These are phyloP conservation scores for Bucorvus abyssinicus DNA, from an alignment of 2,797 vertebrate genomes.

Conservation along the genomic window DNA sequence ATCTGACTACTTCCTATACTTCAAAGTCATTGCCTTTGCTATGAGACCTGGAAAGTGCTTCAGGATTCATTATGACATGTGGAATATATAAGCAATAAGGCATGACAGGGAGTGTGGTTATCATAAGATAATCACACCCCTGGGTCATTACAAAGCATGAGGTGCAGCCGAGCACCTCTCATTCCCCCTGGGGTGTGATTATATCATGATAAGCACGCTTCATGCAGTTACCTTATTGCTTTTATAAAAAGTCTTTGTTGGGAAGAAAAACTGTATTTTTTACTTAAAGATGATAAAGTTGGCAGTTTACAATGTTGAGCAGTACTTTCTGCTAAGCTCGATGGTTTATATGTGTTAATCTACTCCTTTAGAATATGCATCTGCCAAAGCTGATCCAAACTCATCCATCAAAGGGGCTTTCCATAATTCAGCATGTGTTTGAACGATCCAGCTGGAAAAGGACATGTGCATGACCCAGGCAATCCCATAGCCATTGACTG, in stretches of 20 bases:
- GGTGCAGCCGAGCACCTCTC: slow-evolving; percentile 69
- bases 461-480: background rate
- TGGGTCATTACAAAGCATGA: slow-evolving; percentile 81
- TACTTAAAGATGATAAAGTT: slow-evolving; percentile 73
- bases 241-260: slow-evolving; percentile 77
- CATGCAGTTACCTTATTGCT: slow-evolving; percentile 72
- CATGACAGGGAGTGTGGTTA: slow-evolving; percentile 79
- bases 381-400: slow-evolving; percentile 52
- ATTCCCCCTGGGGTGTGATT: slow-evolving; percentile 78
- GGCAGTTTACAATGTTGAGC: slow-evolving; percentile 68
- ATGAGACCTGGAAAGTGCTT: slow-evolving; percentile 74
- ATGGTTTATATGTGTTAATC: slow-evolving; percentile 56
- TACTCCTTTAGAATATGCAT: slow-evolving; percentile 43
- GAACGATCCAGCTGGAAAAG: slow-evolving; percentile 34
- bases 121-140: slow-evolving; percentile 81
- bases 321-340: slow-evolving; percentile 58
- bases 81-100: slow-evolving; percentile 81
- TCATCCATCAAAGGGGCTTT: slow-evolving; percentile 46
- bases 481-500: background rate
- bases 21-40: slow-evolving; percentile 77
- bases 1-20: slow-evolving; percentile 73
- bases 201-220: slow-evolving; percentile 71
- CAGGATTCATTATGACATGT: slow-evolving; percentile 80
- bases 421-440: slow-evolving; percentile 31
- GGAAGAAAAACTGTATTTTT: slow-evolving; percentile 67